phyloP scores from a whole-genome alignment of 2,888 invertebrate genomes.

The Drosophila lacicola region DNA sequence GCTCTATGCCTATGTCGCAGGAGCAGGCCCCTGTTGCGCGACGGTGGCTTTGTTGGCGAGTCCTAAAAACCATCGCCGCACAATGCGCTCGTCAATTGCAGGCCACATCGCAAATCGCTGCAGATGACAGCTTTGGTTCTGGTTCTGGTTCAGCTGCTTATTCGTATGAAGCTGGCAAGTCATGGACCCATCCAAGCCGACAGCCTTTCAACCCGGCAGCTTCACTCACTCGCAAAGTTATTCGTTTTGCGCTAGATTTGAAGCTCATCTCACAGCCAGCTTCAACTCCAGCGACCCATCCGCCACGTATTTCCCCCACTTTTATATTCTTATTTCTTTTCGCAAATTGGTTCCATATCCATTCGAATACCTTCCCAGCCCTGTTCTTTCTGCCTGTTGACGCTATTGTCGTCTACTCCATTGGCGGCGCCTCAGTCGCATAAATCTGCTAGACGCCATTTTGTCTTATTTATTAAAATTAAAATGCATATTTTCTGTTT shows the following conservation, averaged over 20 bases:
- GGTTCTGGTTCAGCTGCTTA: conserved; percentile 27
- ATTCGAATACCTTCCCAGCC: not conserved
- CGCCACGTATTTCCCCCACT: not conserved
- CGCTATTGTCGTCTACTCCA: conserved; percentile 67
- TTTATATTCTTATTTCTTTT: conserved; percentile 22
- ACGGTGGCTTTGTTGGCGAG: conserved; percentile 61
- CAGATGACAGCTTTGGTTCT: conserved; percentile 77
- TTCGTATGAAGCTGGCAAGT: conserved; percentile 37
- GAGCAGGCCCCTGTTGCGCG: conserved; percentile 68
- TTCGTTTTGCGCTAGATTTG: conserved; percentile 72
- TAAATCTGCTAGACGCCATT: conserved; percentile 77
- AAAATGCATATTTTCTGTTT: conserved; percentile 68
- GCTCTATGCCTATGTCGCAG: conserved; percentile 7
- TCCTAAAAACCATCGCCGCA: conserved; percentile 77
- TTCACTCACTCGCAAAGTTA: conserved; percentile 59
- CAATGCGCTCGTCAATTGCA: conserved; percentile 85
- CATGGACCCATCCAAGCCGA: conserved; percentile 46
- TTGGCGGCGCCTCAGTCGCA: conserved; percentile 62
- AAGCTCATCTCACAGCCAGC: conserved; percentile 64
- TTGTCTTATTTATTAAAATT: conserved; percentile 82
- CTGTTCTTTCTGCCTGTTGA: conserved; percentile 1
- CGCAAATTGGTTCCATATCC: conserved; percentile 67
- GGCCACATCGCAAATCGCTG: conserved; percentile 72
- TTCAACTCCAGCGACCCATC: not conserved
- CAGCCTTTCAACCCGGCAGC: conserved; percentile 27